Base-by-base conservation (phyloP, 2,797 vertebrate genomes). In the Astyanax mexicanus region DNA sequence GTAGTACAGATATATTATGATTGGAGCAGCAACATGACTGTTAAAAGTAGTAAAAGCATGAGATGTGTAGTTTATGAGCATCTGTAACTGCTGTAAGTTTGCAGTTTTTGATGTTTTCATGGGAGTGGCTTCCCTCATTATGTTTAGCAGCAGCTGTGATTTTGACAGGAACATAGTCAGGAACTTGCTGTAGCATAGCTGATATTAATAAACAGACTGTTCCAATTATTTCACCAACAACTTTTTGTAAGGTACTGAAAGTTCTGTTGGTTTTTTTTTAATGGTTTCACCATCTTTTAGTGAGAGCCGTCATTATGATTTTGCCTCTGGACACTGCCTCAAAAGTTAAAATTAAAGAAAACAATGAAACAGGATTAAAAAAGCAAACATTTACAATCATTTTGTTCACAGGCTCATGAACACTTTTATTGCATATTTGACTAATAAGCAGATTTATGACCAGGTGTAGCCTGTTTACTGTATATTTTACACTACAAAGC, bases 111-210 rank as follows among this genome's bases (percentile, higher is more conserved):
- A 38, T 11, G 58, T 38, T 38, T 38, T 21, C 19, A 54, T 51
- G 32, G 35, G 6, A 52, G 17, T 15, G 51, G 23, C 62, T 75
- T 68, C n/a, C 65, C 37, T 55, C 64, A 49, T 47, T 19, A 11
- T 13, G 49, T 60, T 29, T 29, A 75, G n/a, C 64, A 60, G 32
- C 73, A 60, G 42, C 73, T 75, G 52, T 38, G 52, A 60, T 27
- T 68, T 60, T 65, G 71, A 29, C 58, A 64, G 45, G 17, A 44
- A 38, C 44, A n/a, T 25, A 23, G 10, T n/a, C 9, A 44, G 72
- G 49, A 55, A 3, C 25, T 17, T 3, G n/a, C n/a, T 65, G 35
- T 19, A 42, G 60, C 17, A 32, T 42, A 38, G n/a, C n/a, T 38
- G 62, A 25, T n/a, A 6, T 2, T 47, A 57, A 37, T 57, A 42